Evolutionary conservation across 2,797 vertebrate genomes (phyloP).

Genomic region (Xenopus petersii): DNA sequence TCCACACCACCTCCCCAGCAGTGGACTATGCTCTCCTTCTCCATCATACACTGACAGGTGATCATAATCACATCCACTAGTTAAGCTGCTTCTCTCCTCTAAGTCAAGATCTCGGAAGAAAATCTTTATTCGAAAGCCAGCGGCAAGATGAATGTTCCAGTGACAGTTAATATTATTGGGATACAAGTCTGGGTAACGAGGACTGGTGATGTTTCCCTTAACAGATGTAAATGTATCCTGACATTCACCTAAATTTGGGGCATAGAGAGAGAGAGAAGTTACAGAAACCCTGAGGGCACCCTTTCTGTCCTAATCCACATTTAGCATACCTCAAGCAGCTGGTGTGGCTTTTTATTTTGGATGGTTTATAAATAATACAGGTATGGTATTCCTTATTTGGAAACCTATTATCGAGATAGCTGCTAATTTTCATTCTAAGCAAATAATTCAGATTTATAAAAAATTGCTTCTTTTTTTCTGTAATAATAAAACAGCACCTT

Average conservation of each 20-base stretch:
- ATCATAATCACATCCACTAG: constrained; percentile 84
- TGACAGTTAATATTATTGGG: constrained; percentile 97
- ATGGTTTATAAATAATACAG: no score
- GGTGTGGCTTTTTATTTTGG: no score
- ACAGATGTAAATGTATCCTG: constrained; percentile 80
- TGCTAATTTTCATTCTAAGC: no score
- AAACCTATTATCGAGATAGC: no score
- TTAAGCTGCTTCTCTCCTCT: constrained; percentile 86
- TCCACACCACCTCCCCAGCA: constrained; percentile 89
- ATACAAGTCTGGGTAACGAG: constrained; percentile 85
- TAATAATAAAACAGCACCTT: no score
- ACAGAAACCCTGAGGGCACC: background rate
- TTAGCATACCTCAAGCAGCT: no score
- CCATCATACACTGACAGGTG: constrained; percentile 81
- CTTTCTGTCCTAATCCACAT: background rate
- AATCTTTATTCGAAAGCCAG: constrained; percentile 82
- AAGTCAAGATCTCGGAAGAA: constrained; percentile 84
- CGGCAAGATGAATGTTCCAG: constrained; percentile 82
- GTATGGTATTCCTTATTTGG: no score
- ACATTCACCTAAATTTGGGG: constrained; percentile 77
- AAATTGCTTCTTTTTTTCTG: no score
- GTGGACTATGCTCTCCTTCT: constrained; percentile 65
- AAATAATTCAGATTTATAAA: no score
- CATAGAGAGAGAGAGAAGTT: background rate
- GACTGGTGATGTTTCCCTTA: constrained; percentile 90